phyloP scores from a whole-genome alignment of 2,888 invertebrate species.

The Cotesia congregata region DNA sequence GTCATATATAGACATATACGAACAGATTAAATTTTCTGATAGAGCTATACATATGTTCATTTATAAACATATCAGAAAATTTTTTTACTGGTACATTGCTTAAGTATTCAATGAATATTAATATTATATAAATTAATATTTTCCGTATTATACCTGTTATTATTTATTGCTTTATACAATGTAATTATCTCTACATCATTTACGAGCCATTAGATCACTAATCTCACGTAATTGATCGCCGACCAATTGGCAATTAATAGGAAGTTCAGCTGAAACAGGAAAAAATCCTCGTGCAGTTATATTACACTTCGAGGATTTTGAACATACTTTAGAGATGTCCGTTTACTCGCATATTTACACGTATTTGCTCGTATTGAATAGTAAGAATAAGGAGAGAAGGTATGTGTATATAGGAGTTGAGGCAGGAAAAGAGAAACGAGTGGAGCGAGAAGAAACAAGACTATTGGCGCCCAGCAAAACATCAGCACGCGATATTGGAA shows the following conservation, averaged over 20 bases:
- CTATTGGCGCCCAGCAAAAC: conserved; percentile 18
- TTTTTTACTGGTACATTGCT: no score
- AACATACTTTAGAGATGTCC: no score
- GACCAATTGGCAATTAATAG: conserved; percentile 20
- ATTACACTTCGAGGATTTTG: neutral
- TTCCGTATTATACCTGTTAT: neutral
- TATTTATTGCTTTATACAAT: neutral
- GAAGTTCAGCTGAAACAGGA: conserved; percentile 26
- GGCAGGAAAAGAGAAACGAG: neutral
- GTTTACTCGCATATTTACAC: no score
- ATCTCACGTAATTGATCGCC: conserved; percentile 30
- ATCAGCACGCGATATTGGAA: conserved; percentile 21
- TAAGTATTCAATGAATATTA: neutral
- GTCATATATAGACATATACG: no score
- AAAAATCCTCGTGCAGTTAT: conserved; percentile 23
- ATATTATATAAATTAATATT: neutral
- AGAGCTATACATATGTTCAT: no score
- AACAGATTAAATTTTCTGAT: no score
- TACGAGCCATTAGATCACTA: conserved; percentile 31
- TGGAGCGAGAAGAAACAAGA: neutral
- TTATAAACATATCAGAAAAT: no score
- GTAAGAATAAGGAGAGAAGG: neutral
- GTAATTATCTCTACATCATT: conserved; percentile 21
- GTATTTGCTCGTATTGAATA: no score
- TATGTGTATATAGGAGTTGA: conserved; percentile 2